phyloP scores from a whole-genome alignment of 2,888 invertebrate species.

The Trachelus tabidus region DNA sequence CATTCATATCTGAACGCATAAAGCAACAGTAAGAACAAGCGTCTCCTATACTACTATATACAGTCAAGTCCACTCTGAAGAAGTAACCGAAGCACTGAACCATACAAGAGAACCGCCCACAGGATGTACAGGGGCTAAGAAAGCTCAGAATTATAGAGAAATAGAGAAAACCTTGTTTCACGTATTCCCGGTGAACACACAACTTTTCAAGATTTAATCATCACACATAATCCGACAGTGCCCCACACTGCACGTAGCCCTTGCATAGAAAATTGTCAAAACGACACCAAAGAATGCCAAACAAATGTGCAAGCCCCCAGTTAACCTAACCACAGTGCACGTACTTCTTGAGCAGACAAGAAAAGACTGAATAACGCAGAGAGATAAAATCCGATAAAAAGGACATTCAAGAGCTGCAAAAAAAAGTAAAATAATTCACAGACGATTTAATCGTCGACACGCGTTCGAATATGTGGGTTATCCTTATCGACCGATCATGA shows the following conservation, averaged over 20 bases:
- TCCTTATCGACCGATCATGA: neutral
- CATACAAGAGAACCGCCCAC: slow-evolving; percentile 38
- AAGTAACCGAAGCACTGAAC: slow-evolving; percentile 43
- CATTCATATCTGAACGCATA: neutral
- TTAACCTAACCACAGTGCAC: neutral
- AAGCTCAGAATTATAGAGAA: slow-evolving; percentile 49
- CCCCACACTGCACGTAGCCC: neutral
- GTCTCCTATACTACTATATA: neutral
- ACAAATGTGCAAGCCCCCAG: neutral
- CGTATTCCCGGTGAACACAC: neutral
- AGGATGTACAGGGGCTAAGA: slow-evolving; percentile 43
- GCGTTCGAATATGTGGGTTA: neutral
- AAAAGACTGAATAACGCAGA: neutral
- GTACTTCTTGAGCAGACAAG: neutral
- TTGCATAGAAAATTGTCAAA: neutral
- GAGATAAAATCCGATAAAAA: neutral
- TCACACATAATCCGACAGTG: neutral
- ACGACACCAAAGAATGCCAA: neutral
- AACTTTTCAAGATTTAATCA: neutral
- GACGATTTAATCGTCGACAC: neutral
- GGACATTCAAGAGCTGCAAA: too few relatives aligned
- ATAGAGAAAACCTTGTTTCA: slow-evolving; percentile 39
- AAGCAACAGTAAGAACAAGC: neutral
- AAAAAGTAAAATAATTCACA: neutral
- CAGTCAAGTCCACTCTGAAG: neutral